These are phyloP conservation scores for Labia minor DNA, from an alignment of 2,888 invertebrate species.

Conservation along the genomic window DNA sequence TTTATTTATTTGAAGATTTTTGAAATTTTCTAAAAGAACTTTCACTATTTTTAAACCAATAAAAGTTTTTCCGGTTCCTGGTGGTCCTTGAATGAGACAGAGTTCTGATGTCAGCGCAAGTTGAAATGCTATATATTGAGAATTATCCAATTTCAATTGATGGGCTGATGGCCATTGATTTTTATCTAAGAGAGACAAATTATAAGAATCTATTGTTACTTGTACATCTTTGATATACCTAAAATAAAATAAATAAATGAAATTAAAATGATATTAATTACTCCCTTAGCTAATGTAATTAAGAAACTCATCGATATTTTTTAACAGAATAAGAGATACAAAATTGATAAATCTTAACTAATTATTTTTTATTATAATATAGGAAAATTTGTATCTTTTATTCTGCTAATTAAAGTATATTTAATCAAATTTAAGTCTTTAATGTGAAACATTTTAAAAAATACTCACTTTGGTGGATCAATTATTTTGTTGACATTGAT, in stretches of 20 bases:
- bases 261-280: conserved; percentile 20
- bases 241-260: conserved; percentile 19
- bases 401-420: too few relatives aligned
- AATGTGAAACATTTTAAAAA: too few relatives aligned
- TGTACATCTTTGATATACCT: background rate
- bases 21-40: conserved; percentile 30
- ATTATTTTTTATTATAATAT: too few relatives aligned
- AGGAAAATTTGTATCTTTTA: too few relatives aligned
- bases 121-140: conserved; percentile 55
- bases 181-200: conserved; percentile 17
- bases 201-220: background rate
- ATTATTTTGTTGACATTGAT: conserved; percentile 37
- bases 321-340: too few relatives aligned
- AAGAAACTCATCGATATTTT: too few relatives aligned
- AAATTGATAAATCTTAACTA: too few relatives aligned
- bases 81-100: conserved; percentile 74
- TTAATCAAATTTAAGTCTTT: too few relatives aligned
- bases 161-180: conserved; percentile 40
- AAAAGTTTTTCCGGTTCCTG: conserved; percentile 79
- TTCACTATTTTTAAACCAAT: conserved; percentile 64
- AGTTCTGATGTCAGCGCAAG: conserved; percentile 60
- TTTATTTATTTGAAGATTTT: conserved; percentile 31
- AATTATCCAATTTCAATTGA: conserved; percentile 47
- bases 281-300: too few relatives aligned
- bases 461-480: conserved; percentile 25